phyloP scores from a whole-genome alignment of 2,888 invertebrate genomes.

The Nemoura dubitans region DNA sequence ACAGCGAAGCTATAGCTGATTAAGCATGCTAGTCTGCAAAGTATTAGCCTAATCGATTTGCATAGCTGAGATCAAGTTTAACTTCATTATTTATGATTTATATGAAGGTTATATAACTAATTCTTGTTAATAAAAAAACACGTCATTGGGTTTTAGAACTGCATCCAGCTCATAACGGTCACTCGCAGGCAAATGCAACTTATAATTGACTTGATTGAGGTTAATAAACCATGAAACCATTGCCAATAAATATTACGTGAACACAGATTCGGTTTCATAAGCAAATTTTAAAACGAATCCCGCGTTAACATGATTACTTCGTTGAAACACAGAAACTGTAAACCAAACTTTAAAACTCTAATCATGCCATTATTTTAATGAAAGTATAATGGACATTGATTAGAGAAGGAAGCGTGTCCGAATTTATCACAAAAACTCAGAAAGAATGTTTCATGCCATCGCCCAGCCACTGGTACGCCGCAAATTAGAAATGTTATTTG shows the following conservation, averaged over 20 bases:
- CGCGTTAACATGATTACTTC: too few relatives aligned
- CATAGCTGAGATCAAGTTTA: too few relatives aligned
- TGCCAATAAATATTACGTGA: too few relatives aligned
- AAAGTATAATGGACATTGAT: not conserved
- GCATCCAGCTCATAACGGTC: not conserved
- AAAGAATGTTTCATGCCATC: not conserved
- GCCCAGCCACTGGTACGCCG: not conserved
- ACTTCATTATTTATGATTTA: too few relatives aligned
- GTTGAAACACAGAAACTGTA: not conserved
- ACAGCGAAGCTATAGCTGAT: not conserved
- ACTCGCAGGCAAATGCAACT: not conserved
- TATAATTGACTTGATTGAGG: not conserved
- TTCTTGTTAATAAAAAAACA: too few relatives aligned
- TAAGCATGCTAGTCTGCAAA: not conserved
- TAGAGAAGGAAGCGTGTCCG: not conserved
- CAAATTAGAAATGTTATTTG: not conserved
- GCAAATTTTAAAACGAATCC: too few relatives aligned
- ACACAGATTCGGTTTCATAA: too few relatives aligned
- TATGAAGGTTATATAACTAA: too few relatives aligned
- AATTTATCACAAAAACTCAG: too few relatives aligned
- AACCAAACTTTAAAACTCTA: not conserved
- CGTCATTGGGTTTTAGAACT: too few relatives aligned
- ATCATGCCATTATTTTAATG: not conserved
- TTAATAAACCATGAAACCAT: too few relatives aligned
- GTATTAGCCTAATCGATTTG: too few relatives aligned